These are phyloP conservation scores for Prionailurus viverrinus DNA, from an alignment of 2,113 vertebrate species.

Conservation along the genomic window DNA sequence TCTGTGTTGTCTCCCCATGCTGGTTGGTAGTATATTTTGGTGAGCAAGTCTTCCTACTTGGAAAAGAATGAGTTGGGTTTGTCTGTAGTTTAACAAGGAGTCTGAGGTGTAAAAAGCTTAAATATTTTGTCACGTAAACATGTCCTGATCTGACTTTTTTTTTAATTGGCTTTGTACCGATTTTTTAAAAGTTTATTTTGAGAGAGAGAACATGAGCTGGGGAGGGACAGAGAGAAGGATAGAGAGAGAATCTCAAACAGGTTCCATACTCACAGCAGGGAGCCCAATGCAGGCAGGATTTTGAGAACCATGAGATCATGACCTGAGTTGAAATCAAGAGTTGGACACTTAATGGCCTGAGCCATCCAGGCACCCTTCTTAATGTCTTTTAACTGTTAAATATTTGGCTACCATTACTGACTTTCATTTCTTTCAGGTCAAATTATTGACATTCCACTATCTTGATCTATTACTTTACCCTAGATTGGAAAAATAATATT, in stretches of 20 bases:
- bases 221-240: too few species aligned
- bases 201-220: too few species aligned
- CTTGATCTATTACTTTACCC: constrained; percentile 29
- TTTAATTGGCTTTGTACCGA: neutral
- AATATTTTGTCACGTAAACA: neutral
- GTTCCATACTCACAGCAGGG: too few species aligned
- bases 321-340: too few species aligned
- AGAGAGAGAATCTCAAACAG: too few species aligned
- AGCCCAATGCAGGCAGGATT: too few species aligned
- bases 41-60: neutral
- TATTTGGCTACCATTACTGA: neutral
- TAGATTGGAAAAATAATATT: neutral
- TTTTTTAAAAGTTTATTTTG: too few species aligned
- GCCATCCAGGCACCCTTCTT: too few species aligned
- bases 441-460: neutral
- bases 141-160: neutral
- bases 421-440: neutral
- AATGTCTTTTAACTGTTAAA: neutral
- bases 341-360: too few species aligned
- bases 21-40: neutral
- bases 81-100: neutral
- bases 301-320: too few species aligned
- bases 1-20: neutral
- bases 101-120: neutral
- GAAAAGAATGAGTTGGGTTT: neutral